A percentile compares a stretch with the other conserved stretches of the same genome.
Evolutionary conservation across 2,888 invertebrate genomes (phyloP).

Genomic region (Trissonchulus sp.): DNA sequence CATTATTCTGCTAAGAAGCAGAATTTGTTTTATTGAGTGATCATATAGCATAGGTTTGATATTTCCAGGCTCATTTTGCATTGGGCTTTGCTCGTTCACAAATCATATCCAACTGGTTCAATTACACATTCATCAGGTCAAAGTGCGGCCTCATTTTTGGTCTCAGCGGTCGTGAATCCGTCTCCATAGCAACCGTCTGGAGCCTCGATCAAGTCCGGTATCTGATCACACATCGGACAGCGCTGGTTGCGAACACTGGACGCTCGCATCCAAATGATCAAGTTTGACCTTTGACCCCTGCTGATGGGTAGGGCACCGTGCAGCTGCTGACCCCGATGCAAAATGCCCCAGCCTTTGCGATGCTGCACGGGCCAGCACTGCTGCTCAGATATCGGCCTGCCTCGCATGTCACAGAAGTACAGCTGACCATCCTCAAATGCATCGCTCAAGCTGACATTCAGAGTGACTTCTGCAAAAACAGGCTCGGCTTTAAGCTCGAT

Average conservation of each 20-base stretch:
- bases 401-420: constrained; percentile 53
- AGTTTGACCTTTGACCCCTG: constrained; percentile 53
- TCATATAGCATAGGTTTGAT: no score
- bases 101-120: no score
- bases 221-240: constrained; percentile 55
- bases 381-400: constrained; percentile 23
- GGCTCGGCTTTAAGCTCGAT: no score
- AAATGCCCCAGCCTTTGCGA: constrained; percentile 43
- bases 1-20: no score
- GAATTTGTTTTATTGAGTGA: no score
- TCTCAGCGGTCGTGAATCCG: no score
- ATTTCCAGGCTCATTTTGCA: no score
- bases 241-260: constrained; percentile 52
- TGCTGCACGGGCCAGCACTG: constrained; percentile 8
- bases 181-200: constrained; percentile 42
- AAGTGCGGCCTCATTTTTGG: no score
- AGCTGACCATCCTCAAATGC: constrained; percentile 53
- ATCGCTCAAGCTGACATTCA: constrained; percentile 54
- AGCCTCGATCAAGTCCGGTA: constrained; percentile 45
- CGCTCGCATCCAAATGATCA: constrained; percentile 56
- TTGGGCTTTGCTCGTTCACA: no score
- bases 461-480: constrained; percentile 53
- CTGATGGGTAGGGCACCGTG: constrained; percentile 54
- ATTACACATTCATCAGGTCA: no score
- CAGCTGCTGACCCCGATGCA: constrained; percentile 55